These are phyloP conservation scores for Desoria tigrina DNA, from an alignment of 2,888 invertebrate species.

Conservation along the genomic window DNA sequence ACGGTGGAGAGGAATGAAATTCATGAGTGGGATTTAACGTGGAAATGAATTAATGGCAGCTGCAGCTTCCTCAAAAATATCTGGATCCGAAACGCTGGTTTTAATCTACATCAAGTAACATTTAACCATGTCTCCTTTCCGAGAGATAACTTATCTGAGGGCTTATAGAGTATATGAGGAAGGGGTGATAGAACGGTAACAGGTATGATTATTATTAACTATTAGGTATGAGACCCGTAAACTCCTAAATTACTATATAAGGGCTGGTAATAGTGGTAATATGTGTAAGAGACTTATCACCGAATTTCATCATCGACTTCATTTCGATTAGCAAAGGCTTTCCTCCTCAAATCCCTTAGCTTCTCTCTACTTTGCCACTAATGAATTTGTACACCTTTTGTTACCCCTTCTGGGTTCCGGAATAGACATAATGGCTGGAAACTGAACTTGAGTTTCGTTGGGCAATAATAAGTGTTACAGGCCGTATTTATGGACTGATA, in stretches of 20 bases:
- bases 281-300: not conserved
- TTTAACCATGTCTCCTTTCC: slow-evolving; percentile 11
- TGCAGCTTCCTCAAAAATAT: not conserved
- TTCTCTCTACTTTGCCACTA: not conserved
- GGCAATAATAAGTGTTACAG: no score
- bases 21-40: not conserved
- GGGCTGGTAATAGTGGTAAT: not conserved
- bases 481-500: no score
- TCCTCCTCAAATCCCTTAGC: not conserved
- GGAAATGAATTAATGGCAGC: slow-evolving; percentile 9
- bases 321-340: slow-evolving; percentile 9
- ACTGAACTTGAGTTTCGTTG: no score
- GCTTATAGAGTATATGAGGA: not conserved
- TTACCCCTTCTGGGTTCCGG: no score
- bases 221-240: no score
- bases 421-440: no score
- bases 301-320: slow-evolving; percentile 1
- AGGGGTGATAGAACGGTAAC: not conserved
- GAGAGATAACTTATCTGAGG: not conserved
- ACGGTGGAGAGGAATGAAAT: not conserved
- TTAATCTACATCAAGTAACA: slow-evolving; percentile 12
- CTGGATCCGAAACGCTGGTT: not conserved
- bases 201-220: no score
- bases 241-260: not conserved
- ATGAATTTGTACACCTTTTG: slow-evolving; percentile 9